Evolutionary conservation across 2,797 vertebrate species (phyloP).

Genomic region (Sebastes steindachneri): DNA sequence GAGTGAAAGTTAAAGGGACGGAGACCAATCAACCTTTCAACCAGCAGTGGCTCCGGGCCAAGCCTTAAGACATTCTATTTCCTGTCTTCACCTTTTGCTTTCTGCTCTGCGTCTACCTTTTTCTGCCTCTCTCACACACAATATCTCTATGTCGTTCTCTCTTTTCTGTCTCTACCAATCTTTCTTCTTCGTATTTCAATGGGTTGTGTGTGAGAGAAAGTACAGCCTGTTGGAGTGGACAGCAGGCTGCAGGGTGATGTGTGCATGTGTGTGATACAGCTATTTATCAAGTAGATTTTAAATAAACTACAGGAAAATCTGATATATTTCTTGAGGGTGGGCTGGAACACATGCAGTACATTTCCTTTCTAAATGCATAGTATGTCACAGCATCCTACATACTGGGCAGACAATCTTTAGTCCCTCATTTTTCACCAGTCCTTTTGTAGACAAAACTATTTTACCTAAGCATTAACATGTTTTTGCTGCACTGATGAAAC

Average conservation of each 20-base stretch:
- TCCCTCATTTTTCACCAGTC: not conserved
- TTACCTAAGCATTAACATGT: not conserved
- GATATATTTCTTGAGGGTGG: not conserved
- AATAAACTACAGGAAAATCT: not conserved
- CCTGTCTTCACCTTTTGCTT: not conserved
- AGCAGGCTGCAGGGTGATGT: not conserved
- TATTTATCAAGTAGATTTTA: not conserved
- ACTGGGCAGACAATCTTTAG: not conserved
- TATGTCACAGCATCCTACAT: not conserved
- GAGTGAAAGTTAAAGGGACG: conserved; percentile 19
- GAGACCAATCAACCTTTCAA: conserved; percentile 23
- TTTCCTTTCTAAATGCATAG: not conserved
- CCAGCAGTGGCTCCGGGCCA: not conserved
- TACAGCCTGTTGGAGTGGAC: not conserved
- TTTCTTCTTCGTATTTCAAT: conserved; percentile 10
- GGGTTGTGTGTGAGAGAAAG: not conserved
- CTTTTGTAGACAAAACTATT: not conserved
- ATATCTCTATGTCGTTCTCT: not conserved
- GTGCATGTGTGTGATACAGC: not conserved
- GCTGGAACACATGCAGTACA: not conserved
- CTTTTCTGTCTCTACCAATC: not conserved
- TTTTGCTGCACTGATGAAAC: not conserved
- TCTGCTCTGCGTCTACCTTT: not conserved
- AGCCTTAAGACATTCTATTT: conserved; percentile 7
- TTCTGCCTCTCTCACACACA: not conserved